Percentiles rank a stretch among this genome's conserved stretches.
Conservation (phyloP, 2,888 invertebrate species). For the Nephrotoma flavescens region DNA sequence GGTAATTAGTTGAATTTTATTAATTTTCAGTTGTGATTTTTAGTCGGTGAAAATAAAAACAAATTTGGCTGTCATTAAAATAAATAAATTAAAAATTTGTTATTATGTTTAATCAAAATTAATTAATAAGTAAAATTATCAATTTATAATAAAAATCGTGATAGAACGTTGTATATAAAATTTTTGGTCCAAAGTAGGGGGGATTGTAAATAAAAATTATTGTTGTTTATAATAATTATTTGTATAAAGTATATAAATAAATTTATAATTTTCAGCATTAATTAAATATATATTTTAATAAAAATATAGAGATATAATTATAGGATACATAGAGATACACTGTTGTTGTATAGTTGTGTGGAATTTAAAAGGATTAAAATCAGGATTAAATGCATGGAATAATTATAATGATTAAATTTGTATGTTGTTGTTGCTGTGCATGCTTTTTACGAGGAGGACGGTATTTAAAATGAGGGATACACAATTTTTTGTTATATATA, state of each 20-base stretch:
- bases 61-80: too few species aligned
- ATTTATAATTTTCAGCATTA: background rate
- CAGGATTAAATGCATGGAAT: background rate
- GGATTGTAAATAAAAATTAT: background rate
- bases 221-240: background rate
- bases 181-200: background rate
- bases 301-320: background rate
- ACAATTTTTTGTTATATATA: too few species aligned
- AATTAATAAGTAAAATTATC: background rate
- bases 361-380: background rate
- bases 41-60: too few species aligned
- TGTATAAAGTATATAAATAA: background rate
- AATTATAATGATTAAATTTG: background rate
- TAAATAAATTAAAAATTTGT: too few species aligned
- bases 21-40: too few species aligned
- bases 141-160: background rate
- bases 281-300: background rate
- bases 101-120: too few species aligned
- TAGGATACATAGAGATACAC: background rate
- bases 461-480: too few species aligned
- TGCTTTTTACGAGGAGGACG: too few species aligned
- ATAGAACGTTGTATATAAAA: background rate
- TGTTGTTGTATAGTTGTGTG: background rate
- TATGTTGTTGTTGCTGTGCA: background rate
- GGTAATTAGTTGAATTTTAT: too few species aligned